Base-by-base conservation (phyloP, 1,140 invertebrate genomes). In the Dolichoris vasculosae region DNA sequence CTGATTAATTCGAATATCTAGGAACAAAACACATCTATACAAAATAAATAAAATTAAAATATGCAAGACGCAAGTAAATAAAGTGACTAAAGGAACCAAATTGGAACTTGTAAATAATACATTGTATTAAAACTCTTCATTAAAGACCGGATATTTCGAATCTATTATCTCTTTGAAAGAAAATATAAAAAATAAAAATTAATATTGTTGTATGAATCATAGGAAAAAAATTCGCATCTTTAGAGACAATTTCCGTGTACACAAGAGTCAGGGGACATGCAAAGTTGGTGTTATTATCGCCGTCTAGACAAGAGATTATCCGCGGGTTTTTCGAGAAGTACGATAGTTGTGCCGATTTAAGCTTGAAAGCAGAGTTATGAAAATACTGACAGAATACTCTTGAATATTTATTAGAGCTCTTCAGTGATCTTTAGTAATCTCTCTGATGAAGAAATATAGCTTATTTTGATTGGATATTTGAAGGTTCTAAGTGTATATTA, bases 271-370 rank as follows among this genome's bases (percentile, higher is more conserved):
- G 11, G 67, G 17, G 17, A 38, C 67, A 38, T 69, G 67, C 17
- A 38, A 69, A 69, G 13, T 38, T 69, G 67, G 67, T 38, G 67
- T 69, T 69, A 69, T 69, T 69, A 69, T 38, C 67, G 20, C 67
- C 17, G 67, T 69, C 67, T 69, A 69, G 67, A 69, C 67, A 69
- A 69, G 35, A 69, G 67, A 69, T 69, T 69, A 69, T 69, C 67
- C 30, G 32, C 67, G 35, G 67, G 35, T 38, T 69, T 69, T 69
- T 69, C 32, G 17, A 69, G 67, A 69, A 38, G 17, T 69, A 38
- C 67, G 67, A 32, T 69, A 20, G 67, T 69, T 69, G 20, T 69
- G 35, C 32, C 4, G n/a, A 67, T 67, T 67, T 59, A 59, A 26
- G 55, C 23, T 59, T 59, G 23, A 59, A 26, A 59, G 20, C 23